phyloP scores from a whole-genome alignment of 1,140 invertebrate genomes.

The Mya arenaria region DNA sequence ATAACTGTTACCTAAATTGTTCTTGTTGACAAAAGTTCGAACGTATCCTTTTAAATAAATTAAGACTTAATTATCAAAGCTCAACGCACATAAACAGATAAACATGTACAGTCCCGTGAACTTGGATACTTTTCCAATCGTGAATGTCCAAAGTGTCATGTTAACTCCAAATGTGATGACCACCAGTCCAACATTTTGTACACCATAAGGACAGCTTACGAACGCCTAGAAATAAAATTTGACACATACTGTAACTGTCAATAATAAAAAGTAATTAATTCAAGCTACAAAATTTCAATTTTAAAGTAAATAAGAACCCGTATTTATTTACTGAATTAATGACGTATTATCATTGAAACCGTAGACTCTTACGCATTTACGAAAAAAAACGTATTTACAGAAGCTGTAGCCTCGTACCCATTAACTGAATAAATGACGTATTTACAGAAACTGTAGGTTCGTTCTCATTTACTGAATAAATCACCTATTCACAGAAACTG shows the following conservation, averaged over 20 bases:
- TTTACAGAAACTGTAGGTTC: too few relatives aligned
- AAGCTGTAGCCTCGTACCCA: neutral
- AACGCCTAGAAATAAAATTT: slow-evolving; percentile 21
- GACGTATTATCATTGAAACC: neutral
- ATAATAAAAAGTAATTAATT: neutral
- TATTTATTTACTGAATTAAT: neutral
- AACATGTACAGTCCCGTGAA: neutral
- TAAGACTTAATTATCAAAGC: neutral
- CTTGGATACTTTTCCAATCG: slow-evolving; percentile 16
- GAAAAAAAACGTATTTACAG: too few relatives aligned
- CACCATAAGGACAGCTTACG: slow-evolving; percentile 35
- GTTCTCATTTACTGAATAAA: too few relatives aligned
- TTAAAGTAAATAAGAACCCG: neutral
- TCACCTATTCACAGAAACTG: too few relatives aligned
- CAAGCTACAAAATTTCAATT: neutral
- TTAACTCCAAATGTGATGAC: slow-evolving; percentile 23
- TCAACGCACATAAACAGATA: neutral
- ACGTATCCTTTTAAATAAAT: neutral
- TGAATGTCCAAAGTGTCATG: neutral
- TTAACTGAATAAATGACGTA: too few relatives aligned
- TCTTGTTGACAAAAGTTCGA: too few relatives aligned
- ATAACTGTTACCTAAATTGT: too few relatives aligned
- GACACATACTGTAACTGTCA: neutral
- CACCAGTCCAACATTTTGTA: slow-evolving; percentile 33
- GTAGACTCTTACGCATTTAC: neutral